These are phyloP conservation scores for Taenaris catops DNA, from an alignment of 2,888 invertebrate genomes.

Conservation along the genomic window DNA sequence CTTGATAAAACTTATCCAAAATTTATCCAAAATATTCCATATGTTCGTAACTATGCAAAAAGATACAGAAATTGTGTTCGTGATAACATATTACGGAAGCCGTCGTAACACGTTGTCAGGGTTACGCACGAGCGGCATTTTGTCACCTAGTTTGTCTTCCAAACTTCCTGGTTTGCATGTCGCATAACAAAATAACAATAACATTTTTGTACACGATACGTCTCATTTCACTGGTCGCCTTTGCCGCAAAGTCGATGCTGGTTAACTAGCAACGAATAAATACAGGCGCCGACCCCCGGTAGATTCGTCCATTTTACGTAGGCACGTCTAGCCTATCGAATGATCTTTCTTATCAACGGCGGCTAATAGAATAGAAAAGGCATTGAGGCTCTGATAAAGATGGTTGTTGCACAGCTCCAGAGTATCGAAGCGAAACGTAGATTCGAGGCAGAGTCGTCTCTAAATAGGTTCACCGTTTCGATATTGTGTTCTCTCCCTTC, in stretches of 20 bases:
- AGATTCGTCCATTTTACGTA: constrained; percentile 40
- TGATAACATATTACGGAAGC: no score
- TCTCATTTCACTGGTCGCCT: constrained; percentile 58
- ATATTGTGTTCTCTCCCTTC: constrained; percentile 65
- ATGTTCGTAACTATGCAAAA: no score
- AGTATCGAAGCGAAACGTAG: constrained; percentile 56
- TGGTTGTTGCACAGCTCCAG: constrained; percentile 41
- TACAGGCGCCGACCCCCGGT: constrained; percentile 51
- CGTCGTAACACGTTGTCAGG: no score
- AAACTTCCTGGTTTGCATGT: constrained; percentile 43
- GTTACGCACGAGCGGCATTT: not conserved
- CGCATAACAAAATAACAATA: constrained; percentile 49
- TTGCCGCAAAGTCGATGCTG: constrained; percentile 54
- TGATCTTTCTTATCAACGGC: constrained; percentile 34
- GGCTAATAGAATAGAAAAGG: constrained; percentile 36
- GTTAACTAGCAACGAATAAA: constrained; percentile 63
- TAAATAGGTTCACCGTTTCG: constrained; percentile 72
- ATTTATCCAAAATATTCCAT: no score
- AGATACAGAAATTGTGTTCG: no score
- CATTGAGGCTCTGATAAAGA: constrained; percentile 45
- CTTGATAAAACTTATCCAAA: no score
- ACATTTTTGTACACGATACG: constrained; percentile 57
- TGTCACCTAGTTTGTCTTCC: constrained; percentile 21
- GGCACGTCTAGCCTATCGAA: constrained; percentile 45
- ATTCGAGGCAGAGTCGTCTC: constrained; percentile 60